These are phyloP conservation scores for Zoanthus gigantus DNA, from an alignment of 92 coral and sea anemone species.

Conservation along the genomic window DNA sequence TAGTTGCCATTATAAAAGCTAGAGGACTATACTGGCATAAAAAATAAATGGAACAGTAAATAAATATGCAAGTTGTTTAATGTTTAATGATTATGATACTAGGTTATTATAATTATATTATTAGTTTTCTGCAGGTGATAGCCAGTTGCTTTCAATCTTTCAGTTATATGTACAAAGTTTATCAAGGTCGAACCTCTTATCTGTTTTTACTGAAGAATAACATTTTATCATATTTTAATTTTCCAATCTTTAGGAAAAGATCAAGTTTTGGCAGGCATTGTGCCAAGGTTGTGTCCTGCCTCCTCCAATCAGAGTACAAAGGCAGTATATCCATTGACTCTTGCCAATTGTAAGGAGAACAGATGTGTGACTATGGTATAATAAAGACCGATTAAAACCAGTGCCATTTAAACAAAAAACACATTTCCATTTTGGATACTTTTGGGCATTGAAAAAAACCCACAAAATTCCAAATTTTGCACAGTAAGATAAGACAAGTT, in stretches of 20 bases:
- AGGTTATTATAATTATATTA: not conserved
- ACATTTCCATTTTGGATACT: slow-evolving; percentile 17
- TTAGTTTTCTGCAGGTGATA: not conserved
- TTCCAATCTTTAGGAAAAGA: slow-evolving; percentile 23
- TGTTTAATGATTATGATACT: not conserved
- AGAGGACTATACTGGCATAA: not conserved
- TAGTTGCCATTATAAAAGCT: not conserved
- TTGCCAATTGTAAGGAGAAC: slow-evolving; percentile 25
- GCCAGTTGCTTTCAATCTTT: not conserved
- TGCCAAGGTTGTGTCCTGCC: slow-evolving; percentile 12
- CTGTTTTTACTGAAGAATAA: not conserved
- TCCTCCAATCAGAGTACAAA: slow-evolving; percentile 8
- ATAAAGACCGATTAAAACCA: not conserved
- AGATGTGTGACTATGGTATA: slow-evolving; percentile 1
- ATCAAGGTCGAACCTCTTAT: not conserved
- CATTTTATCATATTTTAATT: not conserved
- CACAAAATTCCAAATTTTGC: not conserved
- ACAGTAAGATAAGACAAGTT: not conserved
- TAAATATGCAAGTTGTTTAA: not conserved
- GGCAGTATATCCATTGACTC: slow-evolving; percentile 19
- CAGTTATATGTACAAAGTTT: not conserved
- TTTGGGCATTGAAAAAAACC: not conserved
- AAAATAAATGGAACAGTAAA: not conserved
- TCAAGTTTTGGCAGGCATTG: slow-evolving; percentile 30
- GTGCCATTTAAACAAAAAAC: not conserved